Percentiles rank a stretch among this genome's conserved stretches.
These are phyloP conservation scores for Ceratina australensis DNA, from an alignment of 1,140 invertebrate genomes.

Conservation along the genomic window DNA sequence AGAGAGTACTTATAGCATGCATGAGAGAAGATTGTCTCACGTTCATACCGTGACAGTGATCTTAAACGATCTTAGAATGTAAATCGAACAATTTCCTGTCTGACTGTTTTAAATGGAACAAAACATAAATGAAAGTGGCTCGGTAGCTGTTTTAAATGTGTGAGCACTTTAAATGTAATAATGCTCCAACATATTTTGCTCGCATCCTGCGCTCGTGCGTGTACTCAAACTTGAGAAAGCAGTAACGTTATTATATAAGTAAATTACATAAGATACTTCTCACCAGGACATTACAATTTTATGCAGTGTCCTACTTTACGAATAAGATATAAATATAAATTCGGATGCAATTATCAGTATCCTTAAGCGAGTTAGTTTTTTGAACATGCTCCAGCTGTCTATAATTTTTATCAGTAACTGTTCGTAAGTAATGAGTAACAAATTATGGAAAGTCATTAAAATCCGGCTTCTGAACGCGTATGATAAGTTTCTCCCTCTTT, in stretches of 20 bases:
- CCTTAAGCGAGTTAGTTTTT: too few species aligned
- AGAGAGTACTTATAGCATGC: too few species aligned
- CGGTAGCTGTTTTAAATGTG: not conserved
- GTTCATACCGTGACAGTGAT: not conserved
- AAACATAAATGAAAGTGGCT: not conserved
- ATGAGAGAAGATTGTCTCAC: not conserved
- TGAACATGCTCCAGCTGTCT: too few species aligned
- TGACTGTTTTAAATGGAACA: not conserved
- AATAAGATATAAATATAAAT: too few species aligned
- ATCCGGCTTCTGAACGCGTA: not conserved
- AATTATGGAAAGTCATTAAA: not conserved
- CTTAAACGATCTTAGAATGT: conserved; percentile 1
- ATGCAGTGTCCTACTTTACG: not conserved
- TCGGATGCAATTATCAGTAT: too few species aligned
- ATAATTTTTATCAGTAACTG: too few species aligned
- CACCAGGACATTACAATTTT: not conserved
- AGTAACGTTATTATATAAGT: not conserved
- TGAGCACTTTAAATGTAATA: not conserved
- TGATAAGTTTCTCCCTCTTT: not conserved
- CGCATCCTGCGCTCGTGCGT: not conserved
- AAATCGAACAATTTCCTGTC: conserved; percentile 6
- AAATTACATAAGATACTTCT: not conserved
- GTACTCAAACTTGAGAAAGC: not conserved
- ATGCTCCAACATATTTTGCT: not conserved
- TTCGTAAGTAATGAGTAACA: too few species aligned